Evolutionary conservation across 1,140 invertebrate genomes (phyloP).

Genomic region (Glossosoma conforme): DNA sequence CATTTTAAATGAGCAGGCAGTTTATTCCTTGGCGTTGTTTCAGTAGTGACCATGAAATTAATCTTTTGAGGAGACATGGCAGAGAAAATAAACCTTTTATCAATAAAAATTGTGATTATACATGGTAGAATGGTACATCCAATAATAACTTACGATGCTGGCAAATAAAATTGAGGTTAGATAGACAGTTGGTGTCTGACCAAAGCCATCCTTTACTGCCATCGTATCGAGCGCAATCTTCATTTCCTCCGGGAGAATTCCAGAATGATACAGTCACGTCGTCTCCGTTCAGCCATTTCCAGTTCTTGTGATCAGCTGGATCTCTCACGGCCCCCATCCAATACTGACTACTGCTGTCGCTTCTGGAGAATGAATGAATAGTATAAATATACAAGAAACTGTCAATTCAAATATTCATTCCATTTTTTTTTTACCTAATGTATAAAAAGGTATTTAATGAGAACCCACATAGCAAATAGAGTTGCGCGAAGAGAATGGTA

Average conservation of each 20-base stretch:
- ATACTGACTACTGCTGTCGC: slow-evolving; percentile 86
- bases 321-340: slow-evolving; percentile 91
- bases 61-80: no score
- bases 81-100: no score
- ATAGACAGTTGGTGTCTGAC: slow-evolving; percentile 87
- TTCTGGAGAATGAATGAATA: slow-evolving; percentile 53
- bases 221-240: slow-evolving; percentile 86
- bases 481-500: no score
- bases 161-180: slow-evolving; percentile 85
- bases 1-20: no score
- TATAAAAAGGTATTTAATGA: no score
- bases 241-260: slow-evolving; percentile 78
- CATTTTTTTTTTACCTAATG: no score
- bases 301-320: slow-evolving; percentile 69
- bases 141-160: slow-evolving; percentile 76
- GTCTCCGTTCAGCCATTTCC: slow-evolving; percentile 87
- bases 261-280: slow-evolving; percentile 89
- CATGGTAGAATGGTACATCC: not conserved
- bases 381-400: no score
- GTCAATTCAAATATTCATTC: no score
- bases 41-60: no score
- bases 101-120: no score
- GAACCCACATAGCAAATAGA: no score
- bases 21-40: no score
- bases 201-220: slow-evolving; percentile 92